Evolutionary conservation across 2,888 invertebrate species (phyloP), one percentile per base, ranked within the genome.

Genomic region (Apamea sordens): DNA sequence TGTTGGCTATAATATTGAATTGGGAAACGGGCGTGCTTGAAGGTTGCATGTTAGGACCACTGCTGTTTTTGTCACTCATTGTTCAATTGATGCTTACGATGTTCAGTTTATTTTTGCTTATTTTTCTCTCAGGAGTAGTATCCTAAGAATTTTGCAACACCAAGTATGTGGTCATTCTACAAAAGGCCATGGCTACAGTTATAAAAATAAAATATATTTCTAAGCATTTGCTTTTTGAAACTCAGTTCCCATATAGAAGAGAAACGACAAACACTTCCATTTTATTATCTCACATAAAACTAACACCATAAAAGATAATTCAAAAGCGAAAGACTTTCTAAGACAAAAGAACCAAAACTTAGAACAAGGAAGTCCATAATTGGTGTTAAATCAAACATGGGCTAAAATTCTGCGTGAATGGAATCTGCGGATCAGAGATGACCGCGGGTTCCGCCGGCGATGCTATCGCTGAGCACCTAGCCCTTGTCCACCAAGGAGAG

Each of bases 361-460:
- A 89, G 91, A 94, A 96, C 95, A 92, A 95, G 96, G 96, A 97
- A 97, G 96, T 90, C 96, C 96, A 96, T 97, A 96, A 97, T 96
- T 96, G 96, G 96, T 95, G 95, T 95, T 96, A 96, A 96, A 96
- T 97, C 96, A 96, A 97, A 96, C 96, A 95, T 93, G 94, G 93
- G 94, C 94, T 95, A 95, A 95, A 95, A 95, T 95, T 95, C 95
- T 94, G 95, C 95, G 96, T 95, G 96, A 96, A 96, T 95, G 95
- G 96, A 96, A 96, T 96, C 96, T 95, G 90, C 89, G 94, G 93
- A 96, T 96, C 96, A 92, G 94, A 93, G 96, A 96, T 96, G 96
- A 95, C 96, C 96, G 94, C 93, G 91, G 95, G 95, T 96, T 94
- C 95, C 94, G 90, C 91, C 91, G 92, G 92, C 88, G 96, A 97